Evolutionary conservation across 2,113 vertebrate genomes (phyloP).

Genomic region (Tragelaphus buxtoni): DNA sequence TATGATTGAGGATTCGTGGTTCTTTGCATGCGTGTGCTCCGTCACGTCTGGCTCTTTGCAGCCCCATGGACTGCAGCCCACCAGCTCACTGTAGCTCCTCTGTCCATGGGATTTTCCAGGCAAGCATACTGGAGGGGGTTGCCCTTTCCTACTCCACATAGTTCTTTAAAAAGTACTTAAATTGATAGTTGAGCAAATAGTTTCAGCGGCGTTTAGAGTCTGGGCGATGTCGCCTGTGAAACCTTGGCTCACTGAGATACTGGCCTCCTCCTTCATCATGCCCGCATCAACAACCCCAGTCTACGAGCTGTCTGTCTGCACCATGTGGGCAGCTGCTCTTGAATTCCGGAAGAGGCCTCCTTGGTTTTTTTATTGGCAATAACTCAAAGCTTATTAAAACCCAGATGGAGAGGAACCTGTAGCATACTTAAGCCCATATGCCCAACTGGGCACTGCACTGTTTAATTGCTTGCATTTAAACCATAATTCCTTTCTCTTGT

Average conservation of each 20-base stretch:
- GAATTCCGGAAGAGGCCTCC: constrained; percentile 57
- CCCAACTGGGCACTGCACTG: not conserved
- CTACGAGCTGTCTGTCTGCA: constrained; percentile 48
- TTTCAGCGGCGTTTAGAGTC: not conserved
- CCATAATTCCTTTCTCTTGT: constrained; percentile 6
- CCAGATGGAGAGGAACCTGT: constrained; percentile 66
- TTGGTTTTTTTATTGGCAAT: constrained; percentile 65
- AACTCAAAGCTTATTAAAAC: constrained; percentile 72
- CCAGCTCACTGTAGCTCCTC: not conserved
- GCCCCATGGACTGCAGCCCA: not conserved
- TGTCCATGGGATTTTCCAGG: not conserved
- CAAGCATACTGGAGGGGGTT: not conserved
- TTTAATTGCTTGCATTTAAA: constrained; percentile 45
- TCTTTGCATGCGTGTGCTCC: not conserved
- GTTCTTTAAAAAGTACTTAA: not conserved
- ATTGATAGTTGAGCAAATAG: not conserved
- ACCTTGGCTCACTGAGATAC: not conserved
- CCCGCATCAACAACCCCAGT: not conserved
- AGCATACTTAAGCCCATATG: constrained; percentile 37
- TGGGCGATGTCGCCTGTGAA: not conserved
- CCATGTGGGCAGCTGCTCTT: constrained; percentile 52
- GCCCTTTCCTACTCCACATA: not conserved
- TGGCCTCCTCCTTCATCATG: not conserved
- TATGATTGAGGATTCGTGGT: not conserved
- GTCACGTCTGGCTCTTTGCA: not conserved